Evolutionary conservation across 37 sponge, comb jelly and placozoan species (phyloP), one percentile per base, ranked within the genome.

Genomic region (Diacarnus erythraeanus): DNA sequence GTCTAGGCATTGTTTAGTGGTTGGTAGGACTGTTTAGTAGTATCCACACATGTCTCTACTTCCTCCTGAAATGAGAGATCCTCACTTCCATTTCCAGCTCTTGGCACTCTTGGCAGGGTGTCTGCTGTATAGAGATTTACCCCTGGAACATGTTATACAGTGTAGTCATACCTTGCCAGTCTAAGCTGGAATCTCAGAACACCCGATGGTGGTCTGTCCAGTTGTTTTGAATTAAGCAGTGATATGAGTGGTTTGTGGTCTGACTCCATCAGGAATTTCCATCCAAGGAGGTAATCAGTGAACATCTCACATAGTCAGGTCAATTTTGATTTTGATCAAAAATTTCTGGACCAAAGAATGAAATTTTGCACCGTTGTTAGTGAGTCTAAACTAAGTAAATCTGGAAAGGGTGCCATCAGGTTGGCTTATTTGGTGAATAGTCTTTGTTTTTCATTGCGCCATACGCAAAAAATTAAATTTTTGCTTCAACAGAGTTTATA

Each of bases 211-310:
- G n/a, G n/a, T n/a, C n/a, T n/a, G n/a, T 79, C 69, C 21, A 79
- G 69, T 30, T 79, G 42, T 35, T 65, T 79, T 47, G 68, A 26
- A 22, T 58, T 67, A 33, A 79, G 69, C 51, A 79, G 34, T 10
- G 80, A 69, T 6, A 79, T 56, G 25, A 79, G 69, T 38, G 80
- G 80, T 57, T 79, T 79, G 80, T 79, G 80, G 57, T 79, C 80
- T 18, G 80, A 54, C 54, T 79, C 69, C 5, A 79, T 47, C 68
- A 37, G 44, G 36, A 79, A 29, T 20, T 3, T 30, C 39, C 29
- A 34, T 8, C 80, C 80, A 34, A 65, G 36, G 56, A 79, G 30
- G 37, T 67, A 79, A n/a, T 42, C 29, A 42, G 44, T n/a, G 31
- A 72, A 47, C 12, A 47, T 47, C 12, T 12, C 51, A 6, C 12